Evolutionary conservation across 2,888 invertebrate species (phyloP).

Genomic region (Drosophila nr. perissopoda): DNA sequence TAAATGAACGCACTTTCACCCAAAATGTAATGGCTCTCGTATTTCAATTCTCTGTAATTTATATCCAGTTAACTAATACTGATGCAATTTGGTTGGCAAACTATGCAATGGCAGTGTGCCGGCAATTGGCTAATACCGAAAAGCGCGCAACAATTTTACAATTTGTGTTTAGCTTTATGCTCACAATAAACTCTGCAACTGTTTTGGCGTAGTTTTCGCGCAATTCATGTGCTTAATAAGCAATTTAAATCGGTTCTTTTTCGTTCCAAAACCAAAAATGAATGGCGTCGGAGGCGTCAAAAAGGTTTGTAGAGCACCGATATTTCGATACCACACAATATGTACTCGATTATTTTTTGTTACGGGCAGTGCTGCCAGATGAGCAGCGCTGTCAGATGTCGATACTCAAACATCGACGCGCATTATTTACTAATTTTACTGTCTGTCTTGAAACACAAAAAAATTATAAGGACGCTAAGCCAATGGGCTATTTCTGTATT

Average conservation of each 20-base stretch:
- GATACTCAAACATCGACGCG: slow-evolving; percentile 14
- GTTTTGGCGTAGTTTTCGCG: slow-evolving; percentile 3
- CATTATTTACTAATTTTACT: slow-evolving; percentile 3
- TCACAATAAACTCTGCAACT: slow-evolving; percentile 10
- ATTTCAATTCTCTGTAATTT: slow-evolving; percentile 21
- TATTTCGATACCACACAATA: background rate
- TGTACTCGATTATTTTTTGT: slow-evolving; percentile 7
- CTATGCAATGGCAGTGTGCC: slow-evolving; percentile 44
- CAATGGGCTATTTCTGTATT: background rate
- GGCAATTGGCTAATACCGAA: slow-evolving; percentile 17
- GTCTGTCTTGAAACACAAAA: background rate
- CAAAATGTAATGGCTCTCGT: slow-evolving; percentile 1
- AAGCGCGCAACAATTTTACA: background rate
- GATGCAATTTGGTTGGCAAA: slow-evolving; percentile 58
- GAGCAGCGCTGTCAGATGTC: slow-evolving; percentile 5
- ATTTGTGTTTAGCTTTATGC: background rate
- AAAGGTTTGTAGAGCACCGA: slow-evolving; percentile 24
- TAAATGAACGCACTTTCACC: slow-evolving; percentile 12
- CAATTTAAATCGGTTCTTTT: slow-evolving; percentile 18
- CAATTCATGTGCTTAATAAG: slow-evolving; percentile 10
- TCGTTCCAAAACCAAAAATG: slow-evolving; percentile 38
- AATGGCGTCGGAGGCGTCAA: slow-evolving; percentile 57
- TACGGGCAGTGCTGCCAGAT: slow-evolving; percentile 9
- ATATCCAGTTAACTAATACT: slow-evolving; percentile 54
- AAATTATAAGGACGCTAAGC: background rate